Evolutionary conservation across 2,797 vertebrate genomes (phyloP), one percentile per base, ranked within the genome.

Genomic region (Sphaeramia orbicularis): DNA sequence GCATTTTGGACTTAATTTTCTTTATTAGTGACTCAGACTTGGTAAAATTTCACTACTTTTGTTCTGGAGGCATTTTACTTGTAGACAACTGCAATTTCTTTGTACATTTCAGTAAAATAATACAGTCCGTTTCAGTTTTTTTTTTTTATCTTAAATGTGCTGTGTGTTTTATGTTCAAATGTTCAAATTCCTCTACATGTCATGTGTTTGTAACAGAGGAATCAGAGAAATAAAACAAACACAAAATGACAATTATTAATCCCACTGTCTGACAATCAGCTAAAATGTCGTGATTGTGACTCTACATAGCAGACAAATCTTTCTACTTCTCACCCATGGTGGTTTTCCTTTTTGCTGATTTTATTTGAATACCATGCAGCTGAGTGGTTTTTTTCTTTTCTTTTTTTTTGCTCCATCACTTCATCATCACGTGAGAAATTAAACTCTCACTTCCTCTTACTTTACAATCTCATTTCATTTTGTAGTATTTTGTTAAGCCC

Each of bases 391-490:
- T 8, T 35, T 38, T 27, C 27, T 27, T 5, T 27, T 27, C 27
- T 27, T 27, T 27, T 5, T 27, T 27, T 27, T 27, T 27, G 19
- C 12, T 15, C 30, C 58, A 56, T 56, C 35, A 27, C 48, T 53
- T 50, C 4, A 64, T 58, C 47, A 24, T 12, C 5, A 1, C 3
- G 54, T 36, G 45, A 36, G 52, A 50, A 48, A 59, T 9, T 51
- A 7, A 63, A 21, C 27, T 40, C 51, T 62, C 56, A 57, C 53
- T 64, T 74, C 60, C 45, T 63, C 57, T 63, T 13, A 37, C 38
- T 10, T 49, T 38, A 15, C 30, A 27, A 54, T 49, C 36, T 7
- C 1, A 9, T 47, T 64, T 62, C 10, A 53, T 40, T 71, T 45
- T 63, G 41, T 35, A 42, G 42, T 13, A 35, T 45, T 65, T 65